Evolutionary conservation across 35 echinoderm and acorn worm species (phyloP), one percentile per base, ranked within the genome.

Genomic region (Strongylocentrotus purpuratus): DNA sequence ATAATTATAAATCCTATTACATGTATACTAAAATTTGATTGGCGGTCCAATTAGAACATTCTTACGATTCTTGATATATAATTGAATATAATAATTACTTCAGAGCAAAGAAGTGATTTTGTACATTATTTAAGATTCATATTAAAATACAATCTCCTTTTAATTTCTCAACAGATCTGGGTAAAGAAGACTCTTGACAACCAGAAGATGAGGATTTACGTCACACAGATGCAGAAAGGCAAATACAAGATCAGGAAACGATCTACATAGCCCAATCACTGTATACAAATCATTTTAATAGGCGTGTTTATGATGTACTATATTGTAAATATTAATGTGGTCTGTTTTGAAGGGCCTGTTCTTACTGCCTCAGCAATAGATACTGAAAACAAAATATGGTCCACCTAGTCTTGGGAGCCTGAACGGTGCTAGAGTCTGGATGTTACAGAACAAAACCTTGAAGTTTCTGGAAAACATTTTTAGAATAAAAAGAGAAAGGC

Each of bases 211-310:
- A 55, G 98, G n/a, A 98, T 99, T 28, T 98, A 97, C 61, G 97
- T 99, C n/a, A 96, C 97, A 11, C 98, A 99, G 52, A 96, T 99
- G 95, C 98, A 99, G 96, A 99, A 99, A 90, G 98, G 98, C 52
- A 99, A 99, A 96, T 99, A 96, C 91, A 97, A 97, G 94, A 99
- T 99, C 33, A 94, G 97, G 59, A 97, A 97, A 96, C 58, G 98
- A 45, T 97, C 98, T 59, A 99, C 95, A 86, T 97, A 95, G 85
- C 46, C 92, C 17, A 50, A 48, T 94, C 12, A 85, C 55, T 33
- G 33, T 91, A 9, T 86, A 86, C 85, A 86, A 86, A 18, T 7
- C 7, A 6, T 88, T 89, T 33, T 89, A 17, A 15, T 89, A 46
- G 32, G 12, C 9, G 33, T 89, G 87, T 89, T 15, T 33, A 89